phyloP scores from a whole-genome alignment of 2,888 invertebrate genomes.

The Cantharis rustica region DNA sequence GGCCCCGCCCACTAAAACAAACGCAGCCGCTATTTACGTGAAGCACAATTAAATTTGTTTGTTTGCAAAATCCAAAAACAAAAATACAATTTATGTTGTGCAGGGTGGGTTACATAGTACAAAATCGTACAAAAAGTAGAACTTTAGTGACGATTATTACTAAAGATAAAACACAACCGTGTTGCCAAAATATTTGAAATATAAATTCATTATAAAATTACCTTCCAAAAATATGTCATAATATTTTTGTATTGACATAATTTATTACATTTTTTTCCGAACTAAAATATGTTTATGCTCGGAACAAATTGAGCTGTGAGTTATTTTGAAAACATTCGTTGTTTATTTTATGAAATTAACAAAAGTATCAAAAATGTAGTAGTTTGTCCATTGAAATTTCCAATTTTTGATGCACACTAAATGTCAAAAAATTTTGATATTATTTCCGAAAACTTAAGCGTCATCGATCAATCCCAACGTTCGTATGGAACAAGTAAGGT shows the following conservation, averaged over 20 bases:
- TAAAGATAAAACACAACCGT: not conserved
- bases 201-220: too few relatives aligned
- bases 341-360: not conserved
- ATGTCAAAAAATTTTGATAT: slow-evolving; percentile 19
- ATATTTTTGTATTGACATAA: not conserved
- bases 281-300: not conserved
- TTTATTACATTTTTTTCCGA: not conserved
- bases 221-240: not conserved
- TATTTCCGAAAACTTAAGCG: not conserved
- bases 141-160: too few relatives aligned
- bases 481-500: slow-evolving; percentile 16
- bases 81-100: too few relatives aligned
- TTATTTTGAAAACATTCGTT: not conserved
- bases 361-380: not conserved
- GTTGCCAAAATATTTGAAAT: not conserved
- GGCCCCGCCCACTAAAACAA: too few relatives aligned
- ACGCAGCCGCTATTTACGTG: too few relatives aligned
- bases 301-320: not conserved
- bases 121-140: too few relatives aligned
- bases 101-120: too few relatives aligned
- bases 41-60: too few relatives aligned
- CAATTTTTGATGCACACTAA: not conserved
- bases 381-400: not conserved
- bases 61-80: too few relatives aligned
- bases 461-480: slow-evolving; percentile 1